Percentiles rank a stretch among this genome's conserved stretches.
Evolutionary conservation across 2,888 invertebrate genomes (phyloP).

Genomic region (Leucania comma): DNA sequence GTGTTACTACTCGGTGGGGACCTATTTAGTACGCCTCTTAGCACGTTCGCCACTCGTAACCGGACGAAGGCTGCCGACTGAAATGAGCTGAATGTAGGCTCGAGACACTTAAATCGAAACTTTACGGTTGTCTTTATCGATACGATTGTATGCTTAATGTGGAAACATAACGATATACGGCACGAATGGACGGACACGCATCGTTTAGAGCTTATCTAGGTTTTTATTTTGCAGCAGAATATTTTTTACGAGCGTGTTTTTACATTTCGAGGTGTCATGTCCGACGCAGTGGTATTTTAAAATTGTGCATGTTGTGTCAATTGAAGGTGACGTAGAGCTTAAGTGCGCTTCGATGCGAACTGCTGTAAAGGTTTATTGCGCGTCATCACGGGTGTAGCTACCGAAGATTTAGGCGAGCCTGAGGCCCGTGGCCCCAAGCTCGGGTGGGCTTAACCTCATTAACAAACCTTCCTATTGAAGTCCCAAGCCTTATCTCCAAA

Average conservation of each 20-base stretch:
- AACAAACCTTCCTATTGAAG: too few relatives aligned
- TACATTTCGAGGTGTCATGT: slow-evolving; percentile 51
- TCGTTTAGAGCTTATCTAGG: slow-evolving; percentile 77
- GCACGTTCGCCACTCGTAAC: slow-evolving; percentile 66
- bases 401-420: too few relatives aligned
- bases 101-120: slow-evolving; percentile 80
- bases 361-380: slow-evolving; percentile 39
- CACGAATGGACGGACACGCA: slow-evolving; percentile 72
- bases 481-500: too few relatives aligned
- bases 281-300: slow-evolving; percentile 33
- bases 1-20: slow-evolving; percentile 66
- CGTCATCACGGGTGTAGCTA: slow-evolving; percentile 19
- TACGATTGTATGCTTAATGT: slow-evolving; percentile 77
- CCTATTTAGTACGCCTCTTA: slow-evolving; percentile 73
- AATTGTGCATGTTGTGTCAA: slow-evolving; percentile 30
- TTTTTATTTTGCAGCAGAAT: slow-evolving; percentile 71
- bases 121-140: slow-evolving; percentile 85
- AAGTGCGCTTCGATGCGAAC: slow-evolving; percentile 36
- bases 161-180: slow-evolving; percentile 73
- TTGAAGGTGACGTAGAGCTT: too few relatives aligned
- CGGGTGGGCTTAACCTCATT: too few relatives aligned
- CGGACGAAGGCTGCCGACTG: slow-evolving; percentile 69
- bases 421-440: too few relatives aligned
- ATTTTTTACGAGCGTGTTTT: slow-evolving; percentile 62
- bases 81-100: slow-evolving; percentile 75